Percentiles rank a stretch among this genome's conserved stretches.
Evolutionary conservation across 2,113 vertebrate species (phyloP).

Genomic region (Rhinopomastus cyanomelas): DNA sequence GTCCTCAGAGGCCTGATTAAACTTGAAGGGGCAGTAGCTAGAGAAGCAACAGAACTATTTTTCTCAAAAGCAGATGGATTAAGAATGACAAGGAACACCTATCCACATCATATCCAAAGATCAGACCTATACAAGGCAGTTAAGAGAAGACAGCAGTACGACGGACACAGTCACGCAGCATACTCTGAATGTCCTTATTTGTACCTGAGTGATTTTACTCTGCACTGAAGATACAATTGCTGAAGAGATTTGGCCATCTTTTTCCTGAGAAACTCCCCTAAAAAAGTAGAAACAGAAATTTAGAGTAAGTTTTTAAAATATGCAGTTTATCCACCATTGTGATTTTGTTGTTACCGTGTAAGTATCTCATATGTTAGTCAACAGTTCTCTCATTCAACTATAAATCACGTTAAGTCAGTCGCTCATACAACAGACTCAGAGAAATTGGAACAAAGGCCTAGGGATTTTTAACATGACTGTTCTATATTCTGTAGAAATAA

Average conservation of each 20-base stretch:
- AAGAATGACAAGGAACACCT: not conserved
- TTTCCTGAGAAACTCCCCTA: constrained; percentile 93
- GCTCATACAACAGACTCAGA: not conserved
- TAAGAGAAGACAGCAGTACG: not conserved
- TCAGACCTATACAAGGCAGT: not conserved
- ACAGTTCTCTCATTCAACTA: not conserved
- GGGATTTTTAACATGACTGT: not conserved
- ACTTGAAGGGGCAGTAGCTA: not conserved
- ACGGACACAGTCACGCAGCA: not conserved
- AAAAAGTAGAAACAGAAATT: not conserved
- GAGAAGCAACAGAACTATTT: not conserved
- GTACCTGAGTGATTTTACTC: constrained; percentile 99
- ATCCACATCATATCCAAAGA: not conserved
- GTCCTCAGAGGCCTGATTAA: not conserved
- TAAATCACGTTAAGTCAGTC: not conserved
- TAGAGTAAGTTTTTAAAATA: not conserved
- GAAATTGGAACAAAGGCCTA: not conserved
- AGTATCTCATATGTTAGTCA: not conserved
- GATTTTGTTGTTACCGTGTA: not conserved
- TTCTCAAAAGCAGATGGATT: not conserved
- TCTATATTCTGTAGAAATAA: not conserved
- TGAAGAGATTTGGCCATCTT: constrained; percentile 91
- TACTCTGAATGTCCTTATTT: not conserved
- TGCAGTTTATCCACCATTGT: not conserved
- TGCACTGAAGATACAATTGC: constrained; percentile 96